Conservation (phyloP, 2,113 vertebrate species). For the Grus americana region DNA sequence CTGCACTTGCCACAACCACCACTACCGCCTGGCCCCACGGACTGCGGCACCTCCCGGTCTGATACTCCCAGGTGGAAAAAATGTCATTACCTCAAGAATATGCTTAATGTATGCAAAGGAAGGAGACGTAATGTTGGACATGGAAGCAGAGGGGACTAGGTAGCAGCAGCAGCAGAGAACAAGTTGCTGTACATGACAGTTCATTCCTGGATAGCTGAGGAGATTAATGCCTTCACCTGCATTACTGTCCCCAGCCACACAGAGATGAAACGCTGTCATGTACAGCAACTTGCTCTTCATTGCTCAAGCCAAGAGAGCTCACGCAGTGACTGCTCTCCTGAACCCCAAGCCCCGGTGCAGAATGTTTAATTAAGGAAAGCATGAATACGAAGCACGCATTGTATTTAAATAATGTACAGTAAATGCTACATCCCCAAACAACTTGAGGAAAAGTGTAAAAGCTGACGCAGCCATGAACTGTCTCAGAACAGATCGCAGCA, state of each 20-base stretch:
- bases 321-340: background rate
- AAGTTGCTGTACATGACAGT: conserved; percentile 52
- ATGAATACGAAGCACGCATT: background rate
- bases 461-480: background rate
- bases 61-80: background rate
- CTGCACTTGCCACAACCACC: background rate
- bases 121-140: background rate
- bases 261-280: conserved; percentile 62
- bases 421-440: background rate
- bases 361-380: conserved; percentile 46
- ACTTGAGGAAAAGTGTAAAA: background rate
- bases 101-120: background rate
- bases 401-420: conserved; percentile 10
- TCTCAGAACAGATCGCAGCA: background rate
- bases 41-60: background rate
- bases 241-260: conserved; percentile 36
- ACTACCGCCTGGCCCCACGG: no score
- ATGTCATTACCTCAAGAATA: background rate
- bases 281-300: conserved; percentile 25
- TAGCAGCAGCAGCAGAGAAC: conserved; percentile 15
- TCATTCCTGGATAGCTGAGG: conserved; percentile 54
- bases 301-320: conserved; percentile 23
- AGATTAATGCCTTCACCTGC: conserved; percentile 61
- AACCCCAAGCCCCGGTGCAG: background rate
- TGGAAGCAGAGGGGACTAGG: background rate